Evolutionary conservation across 2,888 invertebrate genomes (phyloP).

Genomic region (Thecocarcelia acutangulata): DNA sequence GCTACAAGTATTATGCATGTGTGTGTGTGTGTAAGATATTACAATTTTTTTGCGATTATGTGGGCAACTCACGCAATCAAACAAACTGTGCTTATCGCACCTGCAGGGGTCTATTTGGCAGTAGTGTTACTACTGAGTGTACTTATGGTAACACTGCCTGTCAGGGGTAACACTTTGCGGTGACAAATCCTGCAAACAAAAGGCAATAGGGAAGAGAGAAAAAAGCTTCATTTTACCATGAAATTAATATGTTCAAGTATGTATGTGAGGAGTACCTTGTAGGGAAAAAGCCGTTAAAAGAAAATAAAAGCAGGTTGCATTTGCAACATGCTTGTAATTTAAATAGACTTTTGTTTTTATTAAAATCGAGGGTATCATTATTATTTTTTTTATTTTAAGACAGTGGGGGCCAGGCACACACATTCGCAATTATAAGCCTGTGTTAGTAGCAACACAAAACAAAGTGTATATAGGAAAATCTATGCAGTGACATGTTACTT

Average conservation of each 20-base stretch:
- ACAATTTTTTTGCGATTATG: slow-evolving; percentile 22
- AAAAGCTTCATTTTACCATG: not conserved
- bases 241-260: not conserved
- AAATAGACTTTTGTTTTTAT: too few species aligned
- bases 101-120: slow-evolving; percentile 61
- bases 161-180: slow-evolving; percentile 52
- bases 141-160: slow-evolving; percentile 29
- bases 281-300: too few species aligned
- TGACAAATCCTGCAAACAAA: slow-evolving; percentile 43
- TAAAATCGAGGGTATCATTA: too few species aligned
- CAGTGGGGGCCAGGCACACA: too few species aligned
- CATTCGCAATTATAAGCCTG: too few species aligned
- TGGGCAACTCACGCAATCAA: slow-evolving; percentile 61
- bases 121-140: slow-evolving; percentile 38
- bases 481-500: too few species aligned
- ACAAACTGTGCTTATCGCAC: slow-evolving; percentile 58
- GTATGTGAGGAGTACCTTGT: too few species aligned
- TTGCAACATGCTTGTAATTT: too few species aligned
- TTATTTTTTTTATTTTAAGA: too few species aligned
- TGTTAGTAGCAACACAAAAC: too few species aligned
- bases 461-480: too few species aligned
- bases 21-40: not conserved
- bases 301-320: too few species aligned
- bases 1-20: slow-evolving; percentile 19
- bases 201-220: not conserved